Evolutionary conservation across 2,888 invertebrate species (phyloP).

Genomic region (Ormyrus thymus): DNA sequence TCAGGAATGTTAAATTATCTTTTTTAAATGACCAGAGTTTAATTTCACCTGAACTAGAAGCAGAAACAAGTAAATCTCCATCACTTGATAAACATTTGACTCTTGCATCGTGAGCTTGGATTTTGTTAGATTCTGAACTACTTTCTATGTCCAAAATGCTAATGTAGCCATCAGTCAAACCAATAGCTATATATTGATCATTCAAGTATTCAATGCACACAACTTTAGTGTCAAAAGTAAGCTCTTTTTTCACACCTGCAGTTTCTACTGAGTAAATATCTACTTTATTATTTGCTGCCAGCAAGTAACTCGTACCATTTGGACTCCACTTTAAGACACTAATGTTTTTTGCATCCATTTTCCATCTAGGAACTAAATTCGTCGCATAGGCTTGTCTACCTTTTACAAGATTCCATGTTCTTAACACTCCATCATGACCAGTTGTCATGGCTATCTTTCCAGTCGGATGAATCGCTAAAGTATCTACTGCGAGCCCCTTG

Average conservation of each 20-base stretch:
- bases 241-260: constrained; percentile 83
- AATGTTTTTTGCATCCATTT: constrained; percentile 68
- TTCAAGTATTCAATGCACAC: constrained; percentile 83
- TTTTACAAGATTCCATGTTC: constrained; percentile 96
- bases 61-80: constrained; percentile 80
- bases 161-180: constrained; percentile 85
- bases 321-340: constrained; percentile 82
- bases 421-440: constrained; percentile 87
- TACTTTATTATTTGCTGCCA: constrained; percentile 83
- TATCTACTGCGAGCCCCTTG: constrained; percentile 84
- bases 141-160: constrained; percentile 78
- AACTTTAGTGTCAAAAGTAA: constrained; percentile 83
- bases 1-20: constrained; percentile 71
- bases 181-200: constrained; percentile 81
- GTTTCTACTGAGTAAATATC: constrained; percentile 89
- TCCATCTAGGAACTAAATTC: constrained; percentile 80
- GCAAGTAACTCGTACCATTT: constrained; percentile 84
- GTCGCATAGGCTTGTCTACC: constrained; percentile 92
- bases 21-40: constrained; percentile 81
- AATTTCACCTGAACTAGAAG: constrained; percentile 87
- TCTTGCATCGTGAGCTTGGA: constrained; percentile 80
- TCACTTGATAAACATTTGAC: constrained; percentile 81
- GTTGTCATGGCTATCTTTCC: constrained; percentile 92
- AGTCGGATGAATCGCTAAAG: constrained; percentile 89
- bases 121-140: constrained; percentile 68